Evolutionary conservation across 2,888 invertebrate species (phyloP).

Genomic region (Microdon myrmicae): DNA sequence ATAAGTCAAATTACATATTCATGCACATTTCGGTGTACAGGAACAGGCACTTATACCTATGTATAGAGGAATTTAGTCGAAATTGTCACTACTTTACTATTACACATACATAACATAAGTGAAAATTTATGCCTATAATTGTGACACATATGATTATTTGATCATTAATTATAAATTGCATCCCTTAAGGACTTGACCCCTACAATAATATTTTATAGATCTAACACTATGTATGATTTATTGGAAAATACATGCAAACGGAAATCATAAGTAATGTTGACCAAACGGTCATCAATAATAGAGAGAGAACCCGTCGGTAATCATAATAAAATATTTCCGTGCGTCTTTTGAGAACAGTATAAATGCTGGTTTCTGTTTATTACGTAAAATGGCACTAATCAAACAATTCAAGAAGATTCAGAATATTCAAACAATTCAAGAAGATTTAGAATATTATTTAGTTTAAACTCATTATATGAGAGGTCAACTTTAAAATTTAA

Average conservation of each 20-base stretch:
- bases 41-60: too few species aligned
- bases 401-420: too few species aligned
- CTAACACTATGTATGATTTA: slow-evolving; percentile 28
- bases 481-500: too few species aligned
- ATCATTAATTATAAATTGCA: slow-evolving; percentile 54
- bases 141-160: slow-evolving; percentile 55
- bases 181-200: slow-evolving; percentile 42
- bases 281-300: slow-evolving; percentile 19
- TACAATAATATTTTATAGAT: slow-evolving; percentile 27
- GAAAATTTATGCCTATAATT: slow-evolving; percentile 55
- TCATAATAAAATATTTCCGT: too few species aligned
- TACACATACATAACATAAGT: slow-evolving; percentile 39
- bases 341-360: too few species aligned
- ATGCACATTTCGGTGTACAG: not conserved
- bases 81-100: slow-evolving; percentile 55
- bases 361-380: too few species aligned
- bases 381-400: too few species aligned
- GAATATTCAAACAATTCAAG: too few species aligned
- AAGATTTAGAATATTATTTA: too few species aligned
- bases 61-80: slow-evolving; percentile 45
- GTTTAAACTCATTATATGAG: too few species aligned
- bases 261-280: slow-evolving; percentile 39
- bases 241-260: slow-evolving; percentile 28
- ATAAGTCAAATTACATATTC: slow-evolving; percentile 1
- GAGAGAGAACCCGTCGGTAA: too few species aligned